Conservation (phyloP, 2,888 invertebrate species). For the Trilocha varians region DNA sequence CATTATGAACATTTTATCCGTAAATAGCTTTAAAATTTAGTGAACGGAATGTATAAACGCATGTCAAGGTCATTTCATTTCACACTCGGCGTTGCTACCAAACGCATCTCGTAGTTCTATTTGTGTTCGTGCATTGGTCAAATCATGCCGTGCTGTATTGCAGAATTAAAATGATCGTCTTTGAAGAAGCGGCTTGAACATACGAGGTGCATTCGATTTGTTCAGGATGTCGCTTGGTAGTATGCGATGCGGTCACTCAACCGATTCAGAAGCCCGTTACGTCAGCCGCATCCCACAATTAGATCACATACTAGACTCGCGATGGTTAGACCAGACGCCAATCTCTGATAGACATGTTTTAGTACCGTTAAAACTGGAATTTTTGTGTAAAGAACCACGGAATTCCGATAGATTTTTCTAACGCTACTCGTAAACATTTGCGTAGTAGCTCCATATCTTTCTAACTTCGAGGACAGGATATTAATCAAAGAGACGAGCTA, state of each 20-base stretch:
- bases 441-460: slow-evolving; percentile 10
- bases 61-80: slow-evolving; percentile 32
- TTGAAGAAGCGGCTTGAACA: slow-evolving; percentile 27
- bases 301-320: slow-evolving; percentile 60
- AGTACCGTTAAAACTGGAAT: slow-evolving; percentile 60
- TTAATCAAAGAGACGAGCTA: slow-evolving; percentile 4
- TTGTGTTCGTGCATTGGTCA: slow-evolving; percentile 33
- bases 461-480: neutral
- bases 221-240: slow-evolving; percentile 49
- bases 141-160: slow-evolving; percentile 33
- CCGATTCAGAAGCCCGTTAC: slow-evolving; percentile 59
- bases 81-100: slow-evolving; percentile 24
- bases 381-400: slow-evolving; percentile 36
- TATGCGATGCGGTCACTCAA: slow-evolving; percentile 65
- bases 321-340: slow-evolving; percentile 55
- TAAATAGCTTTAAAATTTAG: neutral
- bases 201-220: slow-evolving; percentile 37
- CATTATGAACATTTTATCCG: neutral
- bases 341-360: slow-evolving; percentile 48
- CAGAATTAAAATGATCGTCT: slow-evolving; percentile 39
- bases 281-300: slow-evolving; percentile 64
- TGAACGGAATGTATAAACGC: neutral
- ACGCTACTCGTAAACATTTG: slow-evolving; percentile 28
- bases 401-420: slow-evolving; percentile 35
- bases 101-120: slow-evolving; percentile 32